Base-by-base conservation (phyloP, 2,113 vertebrate species). In the Pogonocichla stellata region DNA sequence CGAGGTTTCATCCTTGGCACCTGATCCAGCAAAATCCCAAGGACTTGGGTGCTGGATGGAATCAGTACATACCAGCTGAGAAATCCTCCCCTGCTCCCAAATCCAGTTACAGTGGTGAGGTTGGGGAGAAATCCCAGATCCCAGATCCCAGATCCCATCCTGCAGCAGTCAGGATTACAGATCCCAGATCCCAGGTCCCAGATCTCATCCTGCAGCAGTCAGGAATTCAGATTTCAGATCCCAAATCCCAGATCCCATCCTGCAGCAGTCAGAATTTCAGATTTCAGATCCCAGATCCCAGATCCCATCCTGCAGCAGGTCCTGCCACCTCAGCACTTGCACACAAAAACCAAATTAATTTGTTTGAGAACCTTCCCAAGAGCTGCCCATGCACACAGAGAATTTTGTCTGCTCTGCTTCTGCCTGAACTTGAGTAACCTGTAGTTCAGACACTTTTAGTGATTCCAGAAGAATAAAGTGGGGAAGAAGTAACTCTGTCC, bases 51-150 rank as follows among this genome's bases (percentile, higher is more conserved):
- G 74, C 45, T 2, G 3, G 60, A 9, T 26, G 61, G 57, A 20
- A 56, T 4, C 29, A n/a, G 33, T 23, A 53, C 2, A 17, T 16
- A 40, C 56, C n/a, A 47, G 20, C 26, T 5, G 5, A 60, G 66
- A 33, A 69, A n/a, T 7, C n/a, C 47, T 77, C 13, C 18, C n/a
- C 45, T 45, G 3, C 4, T 14, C 14, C 28, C 24, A 62, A 36
- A 50, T 15, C 14, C 61, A 36, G 1, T 3, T 2, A 0, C 43
- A 67, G 28, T 2, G 25, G 8, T 17, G 65, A 34, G 19, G 16
- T 3, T 23, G 19, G 18, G 28, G 6, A 0, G 1, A 22, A 78
- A 62, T 8, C 45, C 48, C 82, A 50, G 48, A 48, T 48, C 38
- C 4, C 66, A 26, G 34, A 62, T 8, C 45, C 48, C 82, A 48